Percentiles rank a stretch among this genome's conserved stretches.
Conservation (phyloP, 1,140 invertebrate species). For the Megathymus violae region DNA sequence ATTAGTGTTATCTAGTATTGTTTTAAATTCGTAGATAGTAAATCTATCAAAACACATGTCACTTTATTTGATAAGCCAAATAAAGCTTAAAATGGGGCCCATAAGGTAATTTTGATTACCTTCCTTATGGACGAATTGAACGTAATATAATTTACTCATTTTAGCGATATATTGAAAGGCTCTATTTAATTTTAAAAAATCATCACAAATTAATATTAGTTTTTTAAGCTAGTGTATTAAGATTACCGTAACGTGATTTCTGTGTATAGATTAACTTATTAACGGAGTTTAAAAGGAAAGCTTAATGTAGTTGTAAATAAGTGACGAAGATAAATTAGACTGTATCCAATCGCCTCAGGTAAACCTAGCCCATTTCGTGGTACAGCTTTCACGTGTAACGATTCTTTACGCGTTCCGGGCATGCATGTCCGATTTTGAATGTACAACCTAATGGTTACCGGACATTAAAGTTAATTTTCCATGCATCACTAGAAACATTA, state of each 20-base stretch:
- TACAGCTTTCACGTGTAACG: constrained; percentile 65
- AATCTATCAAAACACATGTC: too few relatives aligned
- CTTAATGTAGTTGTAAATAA: constrained; percentile 6
- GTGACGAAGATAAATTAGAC: constrained; percentile 13
- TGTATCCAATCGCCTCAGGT: constrained; percentile 56
- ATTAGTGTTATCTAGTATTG: too few relatives aligned
- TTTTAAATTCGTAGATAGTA: too few relatives aligned
- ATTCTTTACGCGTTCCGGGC: constrained; percentile 35
- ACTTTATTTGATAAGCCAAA: too few relatives aligned
- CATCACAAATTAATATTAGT: too few relatives aligned
- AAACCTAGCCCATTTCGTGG: constrained; percentile 54
- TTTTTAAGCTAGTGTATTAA: background rate
- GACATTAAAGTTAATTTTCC: constrained; percentile 35
- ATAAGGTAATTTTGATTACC: too few relatives aligned
- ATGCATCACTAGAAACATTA: constrained; percentile 34
- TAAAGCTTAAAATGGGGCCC: too few relatives aligned
- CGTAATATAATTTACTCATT: too few relatives aligned
- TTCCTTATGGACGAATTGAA: too few relatives aligned
- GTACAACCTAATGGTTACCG: constrained; percentile 39
- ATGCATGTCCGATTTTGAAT: constrained; percentile 28
- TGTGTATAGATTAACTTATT: too few relatives aligned
- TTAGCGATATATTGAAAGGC: too few relatives aligned
- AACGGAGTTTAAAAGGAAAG: constrained; percentile 6
- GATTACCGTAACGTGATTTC: background rate
- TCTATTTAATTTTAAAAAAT: too few relatives aligned